Evolutionary conservation across 2,888 invertebrate species (phyloP), one percentile per base, ranked within the genome.

Genomic region (Coecobrya sp.): DNA sequence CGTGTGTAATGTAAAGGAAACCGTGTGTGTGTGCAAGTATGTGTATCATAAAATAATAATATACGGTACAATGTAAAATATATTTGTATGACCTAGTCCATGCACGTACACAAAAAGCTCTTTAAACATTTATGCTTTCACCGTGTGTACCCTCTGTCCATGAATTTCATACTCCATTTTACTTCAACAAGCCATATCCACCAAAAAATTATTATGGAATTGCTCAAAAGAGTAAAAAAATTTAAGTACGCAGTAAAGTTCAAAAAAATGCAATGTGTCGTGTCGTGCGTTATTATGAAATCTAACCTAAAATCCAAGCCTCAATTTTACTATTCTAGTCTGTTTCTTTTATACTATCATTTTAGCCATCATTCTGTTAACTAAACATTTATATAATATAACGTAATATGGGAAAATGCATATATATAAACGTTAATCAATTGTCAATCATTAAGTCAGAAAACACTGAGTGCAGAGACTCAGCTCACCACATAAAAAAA

Each of bases 381-480:
- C 68, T 8, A 76, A 45, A 45, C 49, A 0, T n/a, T n/a, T n/a
- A n/a, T n/a, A n/a, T n/a, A n/a, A n/a, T 30, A 81, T 55, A 76
- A 76, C 25, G 25, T 76, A 22, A 25, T 76, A 25, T 76, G 45
- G 76, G 76, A 76, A 76, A 76, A 76, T 49, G 25, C 49, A 49
- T 76, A 4, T 36, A 76, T 76, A 4, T 36, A 76, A 81, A 30
- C n/a, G 81, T n/a, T 81, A 59, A 81, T 81, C 81, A 81, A 19
- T 81, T 81, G 81, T 81, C 81, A 81, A 81, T 81, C 81, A 52
- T 30, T 30, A 55, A 81, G 52, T 81, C 81, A 52, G 59, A 25
- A 81, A 81, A 59, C 30, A 36, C 27, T 36, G 3, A 36, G 7
- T 7, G 2, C 36, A 36, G 36, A 36, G 36, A 36, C 36, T 36